Evolutionary conservation across 2,888 invertebrate species (phyloP), one percentile per base, ranked within the genome.

Genomic region (Hypomecis atomaria): DNA sequence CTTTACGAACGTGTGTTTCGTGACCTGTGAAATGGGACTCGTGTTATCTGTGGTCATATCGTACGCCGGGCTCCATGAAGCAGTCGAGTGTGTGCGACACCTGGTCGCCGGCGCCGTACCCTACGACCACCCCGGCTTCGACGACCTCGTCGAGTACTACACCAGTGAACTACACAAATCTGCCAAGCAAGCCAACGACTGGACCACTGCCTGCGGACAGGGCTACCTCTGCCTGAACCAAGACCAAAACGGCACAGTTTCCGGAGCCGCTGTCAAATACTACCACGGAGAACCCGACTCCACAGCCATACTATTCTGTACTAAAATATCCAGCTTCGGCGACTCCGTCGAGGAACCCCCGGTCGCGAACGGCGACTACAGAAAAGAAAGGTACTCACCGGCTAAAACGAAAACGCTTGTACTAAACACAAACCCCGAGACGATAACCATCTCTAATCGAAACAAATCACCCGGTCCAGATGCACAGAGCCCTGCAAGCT

Each of bases 21-120:
- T 74, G 72, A 68, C 71, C 66, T 53, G 71, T 72, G 76, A 78
- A 81, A 95, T 97, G 95, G 97, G 97, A 81, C 93, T 96, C 73
- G 86, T 97, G 77, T 87, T 97, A 65, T 96, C 97, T 56, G 90
- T 96, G 77, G 90, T 97, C 69, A 94, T 97, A 69, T 94, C 95
- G 69, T 96, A 96, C 85, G 95, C 96, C 70, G 97, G 97, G 67
- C 94, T 95, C 37, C 81, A 95, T 75, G 97, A 97, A 84, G 93
- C 95, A 48, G 77, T 95, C 59, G 94, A 94, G 63, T 94, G 95
- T 75, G 83, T 93, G 74, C 86, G 86, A 65, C 93, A 94, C 75
- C 87, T 94, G 48, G 77, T 90, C 53, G 87, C 88, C 71, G 92
- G 93, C 55, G 73, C 92, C 69, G 59, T 92, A 43, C 92, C 92